These are phyloP conservation scores for Furnarius figulus DNA, from an alignment of 2,113 vertebrate genomes.

Conservation along the genomic window DNA sequence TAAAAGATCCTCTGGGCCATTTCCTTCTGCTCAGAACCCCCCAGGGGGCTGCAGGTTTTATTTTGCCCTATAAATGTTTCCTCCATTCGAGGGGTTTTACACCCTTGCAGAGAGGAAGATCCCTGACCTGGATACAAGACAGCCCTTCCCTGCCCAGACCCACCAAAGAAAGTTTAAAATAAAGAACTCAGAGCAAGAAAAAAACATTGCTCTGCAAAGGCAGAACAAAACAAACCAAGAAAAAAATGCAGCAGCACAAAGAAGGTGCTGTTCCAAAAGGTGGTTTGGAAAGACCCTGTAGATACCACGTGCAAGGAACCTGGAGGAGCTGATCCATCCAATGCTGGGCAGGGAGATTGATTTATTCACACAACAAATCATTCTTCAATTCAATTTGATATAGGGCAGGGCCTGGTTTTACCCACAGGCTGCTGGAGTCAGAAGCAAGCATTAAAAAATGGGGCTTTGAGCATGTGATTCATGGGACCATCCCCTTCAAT, in stretches of 20 bases:
- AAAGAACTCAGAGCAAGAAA: fast-evolving
- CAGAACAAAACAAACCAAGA: background rate
- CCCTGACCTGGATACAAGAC: background rate
- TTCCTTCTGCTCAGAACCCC: background rate
- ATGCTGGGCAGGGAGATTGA: background rate
- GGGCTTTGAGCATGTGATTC: background rate
- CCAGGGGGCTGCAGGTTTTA: background rate
- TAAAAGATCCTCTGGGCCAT: background rate
- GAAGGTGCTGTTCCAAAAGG: background rate
- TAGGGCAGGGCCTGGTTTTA: background rate
- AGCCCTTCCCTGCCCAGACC: background rate
- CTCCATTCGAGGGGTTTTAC: background rate
- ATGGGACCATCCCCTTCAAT: background rate
- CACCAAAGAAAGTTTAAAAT: background rate
- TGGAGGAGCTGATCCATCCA: background rate
- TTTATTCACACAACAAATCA: background rate
- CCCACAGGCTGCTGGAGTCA: background rate
- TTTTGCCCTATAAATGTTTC: background rate
- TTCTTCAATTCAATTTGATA: background rate
- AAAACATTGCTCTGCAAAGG: background rate
- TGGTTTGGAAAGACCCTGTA: background rate
- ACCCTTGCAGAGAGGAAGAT: background rate
- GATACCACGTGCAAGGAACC: background rate
- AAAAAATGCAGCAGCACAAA: background rate
- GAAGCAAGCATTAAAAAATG: background rate